Conservation (phyloP, 2,888 invertebrate species). For the Cybosia mesomella region DNA sequence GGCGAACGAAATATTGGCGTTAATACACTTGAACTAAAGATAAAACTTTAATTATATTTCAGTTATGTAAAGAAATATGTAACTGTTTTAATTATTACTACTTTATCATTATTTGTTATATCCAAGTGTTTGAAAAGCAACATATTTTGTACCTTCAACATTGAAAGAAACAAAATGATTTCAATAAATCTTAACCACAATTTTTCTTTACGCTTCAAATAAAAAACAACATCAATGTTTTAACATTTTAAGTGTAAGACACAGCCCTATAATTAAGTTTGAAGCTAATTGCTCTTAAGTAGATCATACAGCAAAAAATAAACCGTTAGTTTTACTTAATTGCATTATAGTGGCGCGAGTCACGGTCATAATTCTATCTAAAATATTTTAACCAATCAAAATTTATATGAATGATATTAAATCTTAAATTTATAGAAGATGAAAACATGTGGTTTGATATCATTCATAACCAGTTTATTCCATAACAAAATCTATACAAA, state of each 20-base stretch:
- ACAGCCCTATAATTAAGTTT: conserved; percentile 61
- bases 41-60: no score
- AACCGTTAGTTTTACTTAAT: conserved; percentile 60
- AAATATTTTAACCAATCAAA: conserved; percentile 5
- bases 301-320: conserved; percentile 58
- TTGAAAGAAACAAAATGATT: not conserved
- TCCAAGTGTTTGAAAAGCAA: not conserved
- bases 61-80: no score
- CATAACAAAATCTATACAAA: no score
- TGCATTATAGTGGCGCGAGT: conserved; percentile 52
- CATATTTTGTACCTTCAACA: not conserved
- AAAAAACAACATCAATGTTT: conserved; percentile 56
- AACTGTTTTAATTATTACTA: no score
- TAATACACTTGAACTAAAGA: no score
- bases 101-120: no score
- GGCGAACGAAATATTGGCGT: no score
- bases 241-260: conserved; percentile 53
- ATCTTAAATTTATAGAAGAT: not conserved
- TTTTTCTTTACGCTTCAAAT: conserved; percentile 43
- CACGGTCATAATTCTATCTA: conserved; percentile 56
- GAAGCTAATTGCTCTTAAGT: conserved; percentile 66
- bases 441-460: not conserved
- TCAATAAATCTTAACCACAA: conserved; percentile 16
- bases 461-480: not conserved
- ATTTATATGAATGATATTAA: not conserved